Conservation (phyloP, 2,113 vertebrate genomes). For the Dromiciops gliroides region DNA sequence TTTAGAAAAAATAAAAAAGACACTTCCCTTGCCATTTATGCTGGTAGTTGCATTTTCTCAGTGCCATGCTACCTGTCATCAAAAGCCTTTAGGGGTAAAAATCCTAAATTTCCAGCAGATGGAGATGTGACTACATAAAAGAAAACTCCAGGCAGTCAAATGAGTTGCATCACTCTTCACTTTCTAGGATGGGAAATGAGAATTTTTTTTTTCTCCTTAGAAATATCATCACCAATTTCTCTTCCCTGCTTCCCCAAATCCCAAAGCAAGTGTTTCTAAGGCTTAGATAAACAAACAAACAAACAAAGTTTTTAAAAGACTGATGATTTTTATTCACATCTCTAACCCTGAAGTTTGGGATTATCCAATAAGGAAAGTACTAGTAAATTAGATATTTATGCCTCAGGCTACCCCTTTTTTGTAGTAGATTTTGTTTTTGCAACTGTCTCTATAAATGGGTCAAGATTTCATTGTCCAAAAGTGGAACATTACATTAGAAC, state of each 20-base stretch:
- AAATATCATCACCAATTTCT: not conserved
- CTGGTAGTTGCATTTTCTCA: slow-evolving; percentile 30
- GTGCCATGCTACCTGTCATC: slow-evolving; percentile 4
- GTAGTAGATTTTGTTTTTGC: not conserved
- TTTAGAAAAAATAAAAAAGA: slow-evolving; percentile 33
- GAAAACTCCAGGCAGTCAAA: slow-evolving; percentile 28
- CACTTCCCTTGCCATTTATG: not conserved
- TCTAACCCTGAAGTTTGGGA: slow-evolving; percentile 41
- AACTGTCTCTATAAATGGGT: not conserved
- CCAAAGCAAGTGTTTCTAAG: not conserved
- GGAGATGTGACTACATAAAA: slow-evolving; percentile 51
- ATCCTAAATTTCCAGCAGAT: slow-evolving; percentile 52
- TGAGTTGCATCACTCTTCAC: slow-evolving; percentile 16
- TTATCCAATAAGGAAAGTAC: not conserved
- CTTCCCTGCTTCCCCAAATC: not conserved
- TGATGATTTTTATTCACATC: not conserved
- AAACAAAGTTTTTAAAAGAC: slow-evolving; percentile 19
- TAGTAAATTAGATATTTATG: not conserved
- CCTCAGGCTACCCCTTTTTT: slow-evolving; percentile 1
- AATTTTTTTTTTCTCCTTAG: slow-evolving; percentile 29
- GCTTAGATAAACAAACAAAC: not conserved
- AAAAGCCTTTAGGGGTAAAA: slow-evolving; percentile 13
- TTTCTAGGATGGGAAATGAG: not conserved
- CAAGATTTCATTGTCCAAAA: slow-evolving; percentile 1
- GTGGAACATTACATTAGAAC: slow-evolving; percentile 24